Conservation (phyloP, 2,797 vertebrate species). For the Lutjanus argentimaculatus region DNA sequence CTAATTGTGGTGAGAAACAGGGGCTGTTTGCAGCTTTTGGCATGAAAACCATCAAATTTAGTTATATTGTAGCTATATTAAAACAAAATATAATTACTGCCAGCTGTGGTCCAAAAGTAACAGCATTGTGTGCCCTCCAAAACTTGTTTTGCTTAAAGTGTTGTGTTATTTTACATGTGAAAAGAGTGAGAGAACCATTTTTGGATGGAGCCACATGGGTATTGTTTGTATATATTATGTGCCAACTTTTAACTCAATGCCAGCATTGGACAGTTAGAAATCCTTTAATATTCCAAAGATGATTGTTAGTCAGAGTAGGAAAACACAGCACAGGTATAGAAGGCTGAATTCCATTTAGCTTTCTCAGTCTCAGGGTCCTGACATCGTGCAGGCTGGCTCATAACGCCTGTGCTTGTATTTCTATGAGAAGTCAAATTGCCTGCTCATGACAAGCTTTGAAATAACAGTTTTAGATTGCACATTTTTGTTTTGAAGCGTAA, state of each 20-base stretch:
- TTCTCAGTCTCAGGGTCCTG: neutral
- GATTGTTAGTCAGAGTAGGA: neutral
- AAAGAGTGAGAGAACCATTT: neutral
- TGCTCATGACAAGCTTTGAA: neutral
- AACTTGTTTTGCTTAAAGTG: neutral
- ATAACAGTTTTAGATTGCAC: too few relatives aligned
- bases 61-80: neutral
- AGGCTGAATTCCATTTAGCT: neutral
- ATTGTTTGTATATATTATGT: neutral
- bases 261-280: neutral
- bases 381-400: neutral
- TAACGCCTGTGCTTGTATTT: neutral
- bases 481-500: neutral
- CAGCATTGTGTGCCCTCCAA: neutral
- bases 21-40: neutral
- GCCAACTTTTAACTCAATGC: constrained; percentile 10
- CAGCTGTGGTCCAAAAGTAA: neutral
- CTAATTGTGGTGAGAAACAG: neutral
- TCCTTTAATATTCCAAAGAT: neutral
- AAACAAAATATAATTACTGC: neutral
- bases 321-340: too few relatives aligned
- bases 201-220: neutral
- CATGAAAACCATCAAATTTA: neutral
- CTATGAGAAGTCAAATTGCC: neutral
- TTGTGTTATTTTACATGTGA: neutral